A percentile compares a stretch with the other conserved stretches of the same genome.
These are phyloP conservation scores for Heliothis peltigera DNA, from an alignment of 2,888 invertebrate genomes.

Conservation along the genomic window DNA sequence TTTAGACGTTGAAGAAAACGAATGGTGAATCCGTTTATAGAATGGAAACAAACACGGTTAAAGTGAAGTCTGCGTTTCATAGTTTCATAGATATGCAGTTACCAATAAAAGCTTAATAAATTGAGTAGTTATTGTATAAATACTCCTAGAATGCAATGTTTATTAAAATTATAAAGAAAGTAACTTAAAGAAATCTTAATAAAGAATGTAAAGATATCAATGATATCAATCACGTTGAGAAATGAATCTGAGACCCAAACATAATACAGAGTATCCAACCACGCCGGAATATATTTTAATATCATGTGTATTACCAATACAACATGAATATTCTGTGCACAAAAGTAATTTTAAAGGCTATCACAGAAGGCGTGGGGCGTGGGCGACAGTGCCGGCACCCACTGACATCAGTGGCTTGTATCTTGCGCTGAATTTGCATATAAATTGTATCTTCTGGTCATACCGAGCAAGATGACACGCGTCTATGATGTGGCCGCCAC, in stretches of 20 bases:
- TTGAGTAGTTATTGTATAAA: not conserved
- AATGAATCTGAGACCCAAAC: conserved; percentile 6
- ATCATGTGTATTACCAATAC: conserved; percentile 55
- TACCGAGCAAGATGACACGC: conserved; percentile 85
- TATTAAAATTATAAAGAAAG: conserved; percentile 7
- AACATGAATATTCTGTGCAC: conserved; percentile 72
- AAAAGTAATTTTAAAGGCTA: conserved; percentile 85
- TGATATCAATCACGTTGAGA: conserved; percentile 7
- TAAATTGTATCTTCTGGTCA: conserved; percentile 90
- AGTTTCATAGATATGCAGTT: too few relatives aligned
- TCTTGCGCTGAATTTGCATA: conserved; percentile 88
- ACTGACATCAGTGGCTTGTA: conserved; percentile 84
- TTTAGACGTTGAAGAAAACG: conserved; percentile 53
- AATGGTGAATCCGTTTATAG: conserved; percentile 51
- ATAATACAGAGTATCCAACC: conserved; percentile 33
- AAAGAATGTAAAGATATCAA: not conserved
- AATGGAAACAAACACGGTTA: conserved; percentile 29
- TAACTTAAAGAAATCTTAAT: too few relatives aligned
- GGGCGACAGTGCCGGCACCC: conserved; percentile 65
- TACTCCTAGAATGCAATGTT: not conserved
- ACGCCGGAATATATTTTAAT: conserved; percentile 48
- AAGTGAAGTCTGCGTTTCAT: conserved; percentile 13
- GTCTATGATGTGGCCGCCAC: conserved; percentile 73
- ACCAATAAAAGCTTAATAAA: too few relatives aligned
- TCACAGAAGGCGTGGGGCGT: conserved; percentile 75